These are phyloP conservation scores for Cryptotermes secundus DNA, from an alignment of 1,140 invertebrate species.

Conservation along the genomic window DNA sequence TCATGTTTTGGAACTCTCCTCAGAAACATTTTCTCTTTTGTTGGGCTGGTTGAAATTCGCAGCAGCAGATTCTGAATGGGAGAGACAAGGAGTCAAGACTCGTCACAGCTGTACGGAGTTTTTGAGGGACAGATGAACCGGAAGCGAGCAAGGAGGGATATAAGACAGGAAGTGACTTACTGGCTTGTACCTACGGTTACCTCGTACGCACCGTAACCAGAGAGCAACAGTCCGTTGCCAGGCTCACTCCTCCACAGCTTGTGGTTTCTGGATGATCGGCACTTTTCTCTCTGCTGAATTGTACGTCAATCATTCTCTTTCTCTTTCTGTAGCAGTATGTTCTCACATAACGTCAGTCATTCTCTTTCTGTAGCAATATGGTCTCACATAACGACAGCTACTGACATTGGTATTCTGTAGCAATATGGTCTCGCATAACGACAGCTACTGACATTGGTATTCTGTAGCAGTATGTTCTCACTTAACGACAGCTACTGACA, in stretches of 20 bases:
- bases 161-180: not conserved
- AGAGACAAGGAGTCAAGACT: no score
- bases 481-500: no score
- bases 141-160: not conserved
- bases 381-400: no score
- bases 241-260: not conserved
- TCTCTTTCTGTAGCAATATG: no score
- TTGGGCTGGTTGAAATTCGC: not conserved
- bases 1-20: not conserved
- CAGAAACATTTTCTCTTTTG: not conserved
- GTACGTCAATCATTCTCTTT: no score
- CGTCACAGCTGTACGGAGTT: not conserved
- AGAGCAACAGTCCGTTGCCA: not conserved
- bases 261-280: not conserved
- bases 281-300: no score
- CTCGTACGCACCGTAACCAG: not conserved
- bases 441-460: no score
- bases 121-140: not conserved
- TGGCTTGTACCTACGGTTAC: not conserved
- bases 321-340: no score
- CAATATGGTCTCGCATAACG: no score
- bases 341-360: no score
- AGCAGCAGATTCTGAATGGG: not conserved
- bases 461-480: no score
- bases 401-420: no score